Conservation (phyloP, 2,888 invertebrate species). For the Cryptops parisi region DNA sequence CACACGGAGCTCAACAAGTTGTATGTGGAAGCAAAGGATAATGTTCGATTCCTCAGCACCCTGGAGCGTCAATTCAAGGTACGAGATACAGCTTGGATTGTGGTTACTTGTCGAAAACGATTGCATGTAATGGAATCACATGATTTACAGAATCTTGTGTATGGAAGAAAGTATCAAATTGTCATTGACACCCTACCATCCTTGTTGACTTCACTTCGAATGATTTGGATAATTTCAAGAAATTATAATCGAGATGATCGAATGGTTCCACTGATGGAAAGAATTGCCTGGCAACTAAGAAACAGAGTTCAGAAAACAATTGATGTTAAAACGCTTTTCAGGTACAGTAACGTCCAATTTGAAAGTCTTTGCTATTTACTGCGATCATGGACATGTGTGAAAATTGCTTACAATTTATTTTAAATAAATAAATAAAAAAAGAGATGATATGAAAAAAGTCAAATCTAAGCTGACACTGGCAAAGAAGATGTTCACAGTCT, state of each 20-base stretch:
- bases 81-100: constrained; percentile 14
- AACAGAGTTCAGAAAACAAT: constrained; percentile 58
- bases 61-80: constrained; percentile 56
- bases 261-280: constrained; percentile 66
- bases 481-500: constrained; percentile 51
- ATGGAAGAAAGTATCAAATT: constrained; percentile 51
- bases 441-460: constrained; percentile 31
- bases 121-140: constrained; percentile 12
- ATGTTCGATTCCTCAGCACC: constrained; percentile 59
- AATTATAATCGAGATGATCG: constrained; percentile 71
- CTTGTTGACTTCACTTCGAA: constrained; percentile 66
- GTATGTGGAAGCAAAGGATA: constrained; percentile 58
- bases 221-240: constrained; percentile 81
- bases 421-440: constrained; percentile 22
- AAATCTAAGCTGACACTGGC: constrained; percentile 42
- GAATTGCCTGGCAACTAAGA: constrained; percentile 68
- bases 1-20: constrained; percentile 47
- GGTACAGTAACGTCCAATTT: no score
- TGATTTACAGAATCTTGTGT: constrained; percentile 47
- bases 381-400: no score
- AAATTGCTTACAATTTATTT: constrained; percentile 3
- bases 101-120: no score
- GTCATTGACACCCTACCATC: constrained; percentile 58
- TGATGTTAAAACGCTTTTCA: constrained; percentile 55
- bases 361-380: no score